Base-by-base conservation (phyloP, 37 sponge, comb jelly and placozoan genomes). In the Tethya wilhelma region DNA sequence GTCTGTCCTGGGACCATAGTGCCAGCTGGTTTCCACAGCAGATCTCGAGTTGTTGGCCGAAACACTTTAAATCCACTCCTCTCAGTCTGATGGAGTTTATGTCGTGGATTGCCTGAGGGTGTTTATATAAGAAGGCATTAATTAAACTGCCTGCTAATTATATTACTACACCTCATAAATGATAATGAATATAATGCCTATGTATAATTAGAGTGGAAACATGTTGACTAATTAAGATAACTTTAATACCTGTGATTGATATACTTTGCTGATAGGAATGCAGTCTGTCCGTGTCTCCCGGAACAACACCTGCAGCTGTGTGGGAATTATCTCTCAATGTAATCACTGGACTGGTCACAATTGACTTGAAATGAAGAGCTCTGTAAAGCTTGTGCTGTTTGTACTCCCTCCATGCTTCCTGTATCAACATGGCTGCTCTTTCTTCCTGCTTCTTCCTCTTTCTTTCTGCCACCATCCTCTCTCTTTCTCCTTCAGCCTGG, bases 311-410 rank as follows among this genome's bases (percentile, higher is more conserved):
- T 67, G 37, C 26, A 36, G 23, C 45, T 11, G 28, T 23, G 1
- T 29, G n/a, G 22, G 25, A 31, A 25, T 5, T n/a, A n/a, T 26
- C 28, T 33, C 45, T 19, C 12, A 78, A 14, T 5, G 39, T 32
- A 2, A 89, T 63, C 0, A 89, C 90, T 38, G 90, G 90, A 29
- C 79, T 63, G 14, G 90, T 83, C n/a, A 37, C 30, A 31, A 89
- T 53, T n/a, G 84, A 58, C 40, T 59, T 63, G 31, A 57, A 82
- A 57, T 83, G 32, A 43, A 60, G 31, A 23, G 84, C 79, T 34
- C 66, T 56, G 53, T 71, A 84, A 2, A 67, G 20, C 79, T 67
- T 78, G 39, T 57, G 42, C 28, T 64, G 57, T 1, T 66, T 30
- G 57, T 83, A 83, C 7, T 59, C 20, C 28, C 74, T 78, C 90